Conservation (phyloP, 1,140 invertebrate genomes). For the Thalassaphorura encarpata region DNA sequence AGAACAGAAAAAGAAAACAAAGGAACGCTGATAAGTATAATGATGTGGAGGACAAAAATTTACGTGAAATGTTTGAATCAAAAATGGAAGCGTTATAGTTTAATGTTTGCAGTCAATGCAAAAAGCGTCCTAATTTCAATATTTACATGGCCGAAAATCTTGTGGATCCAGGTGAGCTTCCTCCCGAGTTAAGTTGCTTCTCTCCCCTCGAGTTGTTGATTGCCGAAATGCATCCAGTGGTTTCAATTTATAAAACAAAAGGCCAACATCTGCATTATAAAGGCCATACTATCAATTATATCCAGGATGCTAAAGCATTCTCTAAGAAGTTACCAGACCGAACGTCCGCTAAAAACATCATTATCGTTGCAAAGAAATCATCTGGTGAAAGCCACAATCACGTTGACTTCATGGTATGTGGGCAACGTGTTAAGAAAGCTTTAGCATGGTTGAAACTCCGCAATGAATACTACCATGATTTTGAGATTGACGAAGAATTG, state of each 20-base stretch:
- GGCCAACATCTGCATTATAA: background rate
- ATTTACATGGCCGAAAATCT: background rate
- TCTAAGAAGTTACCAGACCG: background rate
- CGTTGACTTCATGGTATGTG: too few relatives aligned
- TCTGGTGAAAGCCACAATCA: too few relatives aligned
- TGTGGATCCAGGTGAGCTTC: background rate
- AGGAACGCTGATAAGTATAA: background rate
- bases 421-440: too few relatives aligned
- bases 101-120: background rate
- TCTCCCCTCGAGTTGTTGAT: background rate
- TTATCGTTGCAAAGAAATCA: too few relatives aligned
- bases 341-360: too few relatives aligned
- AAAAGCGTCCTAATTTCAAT: background rate
- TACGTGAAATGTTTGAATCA: background rate
- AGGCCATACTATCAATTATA: background rate
- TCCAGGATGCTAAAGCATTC: background rate
- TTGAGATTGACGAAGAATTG: too few relatives aligned
- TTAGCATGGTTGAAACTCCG: too few relatives aligned
- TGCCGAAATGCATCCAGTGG: background rate
- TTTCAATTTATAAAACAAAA: background rate
- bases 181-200: background rate
- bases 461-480: too few relatives aligned
- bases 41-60: background rate
- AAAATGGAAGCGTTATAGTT: background rate
- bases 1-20: too few relatives aligned